Evolutionary conservation across 2,113 vertebrate genomes (phyloP).

Genomic region (Trichomycterus rosablanca): DNA sequence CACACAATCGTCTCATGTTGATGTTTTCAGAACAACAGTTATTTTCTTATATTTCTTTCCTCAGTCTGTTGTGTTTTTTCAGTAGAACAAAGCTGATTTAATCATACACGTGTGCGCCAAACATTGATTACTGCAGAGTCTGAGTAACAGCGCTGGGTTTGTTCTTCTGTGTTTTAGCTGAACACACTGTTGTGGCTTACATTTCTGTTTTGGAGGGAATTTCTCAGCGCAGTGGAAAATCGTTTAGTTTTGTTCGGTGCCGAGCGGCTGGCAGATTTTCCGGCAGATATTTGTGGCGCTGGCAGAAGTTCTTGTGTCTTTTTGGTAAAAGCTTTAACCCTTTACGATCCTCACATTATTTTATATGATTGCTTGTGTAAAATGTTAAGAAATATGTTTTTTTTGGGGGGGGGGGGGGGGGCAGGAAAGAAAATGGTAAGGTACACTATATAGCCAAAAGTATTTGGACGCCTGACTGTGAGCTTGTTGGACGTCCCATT

Average conservation of each 20-base stretch:
- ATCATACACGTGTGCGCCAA: constrained; percentile 56
- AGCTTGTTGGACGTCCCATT: too few relatives aligned
- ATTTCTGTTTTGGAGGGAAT: constrained; percentile 40
- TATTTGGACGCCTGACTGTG: too few relatives aligned
- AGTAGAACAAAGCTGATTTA: constrained; percentile 57
- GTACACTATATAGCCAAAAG: too few relatives aligned
- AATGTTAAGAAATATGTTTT: too few relatives aligned
- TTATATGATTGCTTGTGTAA: too few relatives aligned
- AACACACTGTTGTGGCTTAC: constrained; percentile 46
- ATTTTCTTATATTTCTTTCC: constrained; percentile 44
- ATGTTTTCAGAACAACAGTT: constrained; percentile 59
- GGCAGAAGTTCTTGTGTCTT: constrained; percentile 8
- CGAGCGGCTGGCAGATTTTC: constrained; percentile 19
- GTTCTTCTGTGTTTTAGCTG: too few relatives aligned
- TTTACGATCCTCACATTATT: too few relatives aligned
- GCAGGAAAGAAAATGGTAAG: too few relatives aligned
- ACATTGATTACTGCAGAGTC: constrained; percentile 60
- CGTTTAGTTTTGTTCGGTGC: constrained; percentile 35
- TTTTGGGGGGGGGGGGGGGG: too few relatives aligned
- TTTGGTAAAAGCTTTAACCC: constrained; percentile 5
- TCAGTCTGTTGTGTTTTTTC: constrained; percentile 14
- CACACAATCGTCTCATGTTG: constrained; percentile 54
- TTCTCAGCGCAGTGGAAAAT: constrained; percentile 26
- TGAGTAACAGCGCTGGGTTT: constrained; percentile 43
- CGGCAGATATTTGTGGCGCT: constrained; percentile 2